Conservation (phyloP, 2,888 invertebrate genomes). For the Brachypalpus laphriformis region DNA sequence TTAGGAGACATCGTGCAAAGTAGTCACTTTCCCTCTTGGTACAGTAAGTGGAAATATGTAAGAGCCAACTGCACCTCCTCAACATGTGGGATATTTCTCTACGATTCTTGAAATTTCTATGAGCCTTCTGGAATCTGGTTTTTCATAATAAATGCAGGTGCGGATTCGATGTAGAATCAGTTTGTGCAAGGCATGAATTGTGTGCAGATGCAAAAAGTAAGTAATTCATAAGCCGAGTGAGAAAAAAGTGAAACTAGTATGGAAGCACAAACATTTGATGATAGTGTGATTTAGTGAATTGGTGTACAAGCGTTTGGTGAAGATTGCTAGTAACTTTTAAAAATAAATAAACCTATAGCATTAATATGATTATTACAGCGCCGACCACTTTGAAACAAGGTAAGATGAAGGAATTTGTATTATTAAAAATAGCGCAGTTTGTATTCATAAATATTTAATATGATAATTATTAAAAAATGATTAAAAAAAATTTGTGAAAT, state of each 20-base stretch:
- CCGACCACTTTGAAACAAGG: constrained; percentile 12
- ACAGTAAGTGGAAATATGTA: constrained; percentile 26
- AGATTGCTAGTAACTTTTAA: neutral
- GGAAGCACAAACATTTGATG: constrained; percentile 11
- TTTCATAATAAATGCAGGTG: constrained; percentile 65
- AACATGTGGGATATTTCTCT: constrained; percentile 26
- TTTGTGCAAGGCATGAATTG: constrained; percentile 57
- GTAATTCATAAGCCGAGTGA: constrained; percentile 3
- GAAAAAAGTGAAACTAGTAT: constrained; percentile 58
- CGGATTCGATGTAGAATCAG: constrained; percentile 46
- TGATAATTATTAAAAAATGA: too few relatives aligned
- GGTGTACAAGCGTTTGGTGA: neutral
- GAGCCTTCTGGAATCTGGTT: constrained; percentile 59
- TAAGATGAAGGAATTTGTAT: neutral
- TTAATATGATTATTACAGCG: constrained; percentile 17
- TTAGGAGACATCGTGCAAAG: neutral
- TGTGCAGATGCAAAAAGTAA: constrained; percentile 44
- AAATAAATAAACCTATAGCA: neutral
- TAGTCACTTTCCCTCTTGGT: constrained; percentile 47
- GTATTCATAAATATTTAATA: too few relatives aligned
- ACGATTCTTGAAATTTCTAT: constrained; percentile 46
- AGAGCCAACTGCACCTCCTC: constrained; percentile 45
- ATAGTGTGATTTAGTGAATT: neutral
- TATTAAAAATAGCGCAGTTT: too few relatives aligned
- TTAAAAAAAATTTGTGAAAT: too few relatives aligned